phyloP scores from a whole-genome alignment of 2,797 vertebrate genomes.

The Amblyopsis hoosieri region DNA sequence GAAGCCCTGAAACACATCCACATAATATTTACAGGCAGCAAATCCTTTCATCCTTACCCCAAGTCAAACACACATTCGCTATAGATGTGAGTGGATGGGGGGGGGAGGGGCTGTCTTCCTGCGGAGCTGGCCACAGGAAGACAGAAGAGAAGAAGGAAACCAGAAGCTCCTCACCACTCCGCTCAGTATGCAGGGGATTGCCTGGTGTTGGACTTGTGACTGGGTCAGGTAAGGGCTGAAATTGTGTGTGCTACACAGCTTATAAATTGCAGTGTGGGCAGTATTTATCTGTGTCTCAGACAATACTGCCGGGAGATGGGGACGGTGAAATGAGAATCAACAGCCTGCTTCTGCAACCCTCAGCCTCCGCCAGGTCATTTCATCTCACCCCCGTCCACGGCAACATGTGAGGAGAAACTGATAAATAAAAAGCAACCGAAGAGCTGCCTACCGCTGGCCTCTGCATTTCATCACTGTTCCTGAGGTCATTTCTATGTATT shows the following conservation, averaged over 20 bases:
- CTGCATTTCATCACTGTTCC: slow-evolving; percentile 37
- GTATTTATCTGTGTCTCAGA: slow-evolving; percentile 76
- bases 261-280: slow-evolving; percentile 72
- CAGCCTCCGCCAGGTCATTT: slow-evolving; percentile 63
- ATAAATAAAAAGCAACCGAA: slow-evolving; percentile 69
- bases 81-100: not conserved
- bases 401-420: slow-evolving; percentile 61
- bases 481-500: slow-evolving; percentile 62
- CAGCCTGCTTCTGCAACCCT: slow-evolving; percentile 64
- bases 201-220: slow-evolving; percentile 59
- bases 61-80: slow-evolving; percentile 7
- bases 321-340: slow-evolving; percentile 73
- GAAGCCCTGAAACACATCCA: not conserved
- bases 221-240: slow-evolving; percentile 68
- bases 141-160: slow-evolving; percentile 17
- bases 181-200: slow-evolving; percentile 64
- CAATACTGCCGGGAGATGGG: slow-evolving; percentile 71
- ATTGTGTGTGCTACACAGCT: slow-evolving; percentile 69
- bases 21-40: slow-evolving; percentile 10
- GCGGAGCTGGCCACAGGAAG: slow-evolving; percentile 25
- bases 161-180: slow-evolving; percentile 34
- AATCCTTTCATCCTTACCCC: not conserved
- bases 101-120: not conserved
- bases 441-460: slow-evolving; percentile 42
- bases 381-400: slow-evolving; percentile 44